These are phyloP conservation scores for Leptinotarsa juncta DNA, from an alignment of 2,888 invertebrate species.

Conservation along the genomic window DNA sequence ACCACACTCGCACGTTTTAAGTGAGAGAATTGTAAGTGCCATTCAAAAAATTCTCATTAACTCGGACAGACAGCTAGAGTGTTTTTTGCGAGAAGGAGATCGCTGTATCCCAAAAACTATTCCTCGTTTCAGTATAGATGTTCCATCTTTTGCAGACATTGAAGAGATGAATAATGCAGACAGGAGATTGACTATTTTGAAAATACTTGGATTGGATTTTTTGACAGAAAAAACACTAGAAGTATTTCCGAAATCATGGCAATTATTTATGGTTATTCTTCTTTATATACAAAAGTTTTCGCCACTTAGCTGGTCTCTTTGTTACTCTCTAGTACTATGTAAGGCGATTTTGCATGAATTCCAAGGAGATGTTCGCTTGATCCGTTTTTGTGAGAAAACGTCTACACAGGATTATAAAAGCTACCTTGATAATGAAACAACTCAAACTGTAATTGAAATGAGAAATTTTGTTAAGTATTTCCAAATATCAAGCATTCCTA, in stretches of 20 bases:
- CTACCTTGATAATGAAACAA: neutral
- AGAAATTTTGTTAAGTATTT: neutral
- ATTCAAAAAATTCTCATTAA: neutral
- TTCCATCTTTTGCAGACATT: neutral
- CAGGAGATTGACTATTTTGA: neutral
- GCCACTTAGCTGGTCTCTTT: neutral
- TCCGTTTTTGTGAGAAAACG: neutral
- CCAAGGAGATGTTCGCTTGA: neutral
- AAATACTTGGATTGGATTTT: neutral
- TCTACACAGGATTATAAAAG: neutral
- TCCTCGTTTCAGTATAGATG: neutral
- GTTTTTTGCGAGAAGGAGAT: neutral
- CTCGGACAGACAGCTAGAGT: neutral
- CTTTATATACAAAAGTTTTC: neutral
- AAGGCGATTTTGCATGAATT: neutral
- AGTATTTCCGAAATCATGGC: neutral
- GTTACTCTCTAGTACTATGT: neutral
- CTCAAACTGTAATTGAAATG: neutral
- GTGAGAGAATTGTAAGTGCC: neutral
- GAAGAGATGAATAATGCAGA: neutral
- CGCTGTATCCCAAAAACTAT: neutral
- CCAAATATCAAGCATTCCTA: neutral
- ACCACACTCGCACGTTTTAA: neutral
- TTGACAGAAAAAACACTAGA: neutral
- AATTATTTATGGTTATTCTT: neutral